Evolutionary conservation across 2,113 vertebrate genomes (phyloP), one percentile per base, ranked within the genome.

Genomic region (Verasper variegatus): DNA sequence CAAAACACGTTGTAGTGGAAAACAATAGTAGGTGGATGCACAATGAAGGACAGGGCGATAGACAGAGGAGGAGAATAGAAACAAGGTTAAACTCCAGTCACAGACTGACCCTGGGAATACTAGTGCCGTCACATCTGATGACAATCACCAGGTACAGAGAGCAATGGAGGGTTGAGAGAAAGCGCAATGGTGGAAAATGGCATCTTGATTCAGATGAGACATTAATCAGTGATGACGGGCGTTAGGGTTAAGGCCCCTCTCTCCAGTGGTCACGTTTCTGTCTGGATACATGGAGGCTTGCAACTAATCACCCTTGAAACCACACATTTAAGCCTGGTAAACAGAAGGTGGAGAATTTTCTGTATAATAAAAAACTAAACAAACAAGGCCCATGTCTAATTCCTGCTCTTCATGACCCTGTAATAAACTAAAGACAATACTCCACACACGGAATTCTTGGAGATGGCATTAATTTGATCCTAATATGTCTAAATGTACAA

Each of bases 61-160:
- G 79, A 83, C 61, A 64, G 72, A 74, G 77, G 52, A 85, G 45
- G 35, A 62, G 72, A 70, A 67, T 55, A 71, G 73, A 85, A 76
- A 72, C 77, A 68, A 84, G 84, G 84, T 91, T 89, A 91, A 91
- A 87, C 83, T 87, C 83, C 83, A 47, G 66, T 88, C 72, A 71
- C 61, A 56, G 79, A 47, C 45, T 72, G 85, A 92, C 86, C 83
- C 80, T 62, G 60, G 60, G 76, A 87, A 78, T 77, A 78, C 63
- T 71, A 68, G 70, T 11, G 71, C 80, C 54, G 74, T 92, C 90
- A 90, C 78, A 76, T 90, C 79, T 68, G 75, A 90, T 88, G 82
- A 91, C 75, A 80, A 59, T 88, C 85, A 86, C 26, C 63, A 59
- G 47, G 68, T 78, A 27, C 70, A 75, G 68, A 72, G 65, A 76